phyloP scores from a whole-genome alignment of 1,140 invertebrate genomes.

The Contarinia nasturtii region DNA sequence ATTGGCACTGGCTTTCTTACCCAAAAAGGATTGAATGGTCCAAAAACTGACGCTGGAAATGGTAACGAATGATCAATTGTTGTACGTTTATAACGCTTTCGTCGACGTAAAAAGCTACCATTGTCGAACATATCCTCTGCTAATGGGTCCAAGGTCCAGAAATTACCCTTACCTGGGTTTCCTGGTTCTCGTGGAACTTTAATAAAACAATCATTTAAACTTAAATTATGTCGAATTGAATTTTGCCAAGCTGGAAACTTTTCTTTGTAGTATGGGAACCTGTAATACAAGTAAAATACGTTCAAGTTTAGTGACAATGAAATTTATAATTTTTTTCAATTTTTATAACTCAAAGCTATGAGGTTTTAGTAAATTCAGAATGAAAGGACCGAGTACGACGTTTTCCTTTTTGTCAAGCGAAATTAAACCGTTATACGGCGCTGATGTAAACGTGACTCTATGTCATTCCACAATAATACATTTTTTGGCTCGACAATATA shows the following conservation, averaged over 20 bases:
- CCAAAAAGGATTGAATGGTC: conserved; percentile 24
- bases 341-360: too few relatives aligned
- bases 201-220: conserved; percentile 96
- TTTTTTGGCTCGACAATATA: too few relatives aligned
- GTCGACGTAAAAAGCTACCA: conserved; percentile 81
- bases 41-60: conserved; percentile 22
- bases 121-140: conserved; percentile 99
- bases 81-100: conserved; percentile 89
- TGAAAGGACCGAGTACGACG: too few relatives aligned
- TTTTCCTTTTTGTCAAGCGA: too few relatives aligned
- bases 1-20: conserved; percentile 31
- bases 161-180: conserved; percentile 97
- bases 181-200: conserved; percentile 96
- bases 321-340: background rate
- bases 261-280: conserved; percentile 87
- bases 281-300: conserved; percentile 9
- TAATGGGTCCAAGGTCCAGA: conserved; percentile 94
- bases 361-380: too few relatives aligned
- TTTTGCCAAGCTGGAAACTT: conserved; percentile 96
- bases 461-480: too few relatives aligned
- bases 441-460: too few relatives aligned
- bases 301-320: background rate
- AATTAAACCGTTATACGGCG: too few relatives aligned
- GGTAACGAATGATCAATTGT: conserved; percentile 25
- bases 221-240: conserved; percentile 92